Base-by-base conservation (phyloP, 2,888 invertebrate genomes). In the Elmis aenea region DNA sequence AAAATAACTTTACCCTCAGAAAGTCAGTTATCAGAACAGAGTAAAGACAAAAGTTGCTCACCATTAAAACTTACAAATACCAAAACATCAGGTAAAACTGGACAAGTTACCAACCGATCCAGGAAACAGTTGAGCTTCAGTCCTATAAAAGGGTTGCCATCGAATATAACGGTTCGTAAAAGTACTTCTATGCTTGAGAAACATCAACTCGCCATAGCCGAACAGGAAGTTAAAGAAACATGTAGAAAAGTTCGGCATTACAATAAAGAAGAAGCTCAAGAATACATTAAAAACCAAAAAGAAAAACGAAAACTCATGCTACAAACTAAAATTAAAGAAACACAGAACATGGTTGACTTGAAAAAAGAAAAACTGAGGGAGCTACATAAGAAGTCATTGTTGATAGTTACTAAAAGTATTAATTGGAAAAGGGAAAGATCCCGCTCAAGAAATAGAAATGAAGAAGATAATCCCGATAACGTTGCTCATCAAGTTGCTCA, bases 211-310 rank as follows among this genome's bases (percentile, higher is more conserved):
- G 5, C 24, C 24, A 24, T 24, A 5, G 10, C 24, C 5, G 12
- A 15, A 4, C 27, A 31, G 15, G 23, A 34, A 18, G 22, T 15
- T 10, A 42, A 47, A 25, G 37, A 43, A 26, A 26, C 35, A 21
- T 43, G 45, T 20, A 51, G 37, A 25, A 61, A 52, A 49, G 47
- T 55, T 12, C 30, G 46, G 9, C 39, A 46, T 21, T 77, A 77
- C 51, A 69, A 75, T 58, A 64, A 68, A 1, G 69, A 72, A 31
- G 69, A 71, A 46, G 70, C 76, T 1, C 61, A 74, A 3, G 69
- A 71, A 43, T 79, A 69, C 54, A 78, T 79, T 47, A 69, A 69
- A 45, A 72, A 71, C 46, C 75, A 78, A 55, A 71, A 67, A 48
- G 69, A 70, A 35, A 72, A 73, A 49, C 59, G 76, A 5, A 57